phyloP scores from a whole-genome alignment of 1,140 invertebrate genomes.

The Sminthurinus signatus region DNA sequence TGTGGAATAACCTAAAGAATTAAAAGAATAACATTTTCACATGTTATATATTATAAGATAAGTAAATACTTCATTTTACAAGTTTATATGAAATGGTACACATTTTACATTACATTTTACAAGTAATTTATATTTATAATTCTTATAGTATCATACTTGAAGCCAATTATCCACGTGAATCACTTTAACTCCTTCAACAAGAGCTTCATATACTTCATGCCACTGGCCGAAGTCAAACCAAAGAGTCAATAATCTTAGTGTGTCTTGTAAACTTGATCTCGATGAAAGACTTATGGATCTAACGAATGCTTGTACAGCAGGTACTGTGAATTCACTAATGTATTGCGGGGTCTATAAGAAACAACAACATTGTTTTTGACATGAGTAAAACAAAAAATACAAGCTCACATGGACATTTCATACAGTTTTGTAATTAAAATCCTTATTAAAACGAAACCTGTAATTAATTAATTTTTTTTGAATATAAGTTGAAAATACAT shows the following conservation, averaged over 20 bases:
- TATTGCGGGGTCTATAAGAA: slow-evolving; percentile 44
- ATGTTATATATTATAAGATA: too few species aligned
- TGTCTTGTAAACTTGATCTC: slow-evolving; percentile 93
- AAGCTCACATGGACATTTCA: too few species aligned
- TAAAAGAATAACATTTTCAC: neutral
- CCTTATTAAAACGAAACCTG: too few species aligned
- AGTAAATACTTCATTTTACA: too few species aligned
- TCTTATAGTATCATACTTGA: slow-evolving; percentile 58
- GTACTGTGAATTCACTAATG: slow-evolving; percentile 76
- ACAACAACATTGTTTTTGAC: slow-evolving; percentile 3
- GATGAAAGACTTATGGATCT: slow-evolving; percentile 77
- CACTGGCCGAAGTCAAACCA: slow-evolving; percentile 96
- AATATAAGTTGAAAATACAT: too few species aligned
- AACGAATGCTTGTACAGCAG: slow-evolving; percentile 93
- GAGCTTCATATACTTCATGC: slow-evolving; percentile 85
- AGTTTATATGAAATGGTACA: too few species aligned
- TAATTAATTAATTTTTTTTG: too few species aligned
- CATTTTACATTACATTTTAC: too few species aligned
- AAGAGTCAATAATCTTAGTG: slow-evolving; percentile 79
- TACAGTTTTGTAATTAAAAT: too few species aligned
- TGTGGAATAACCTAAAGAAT: slow-evolving; percentile 81
- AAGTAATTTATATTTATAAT: neutral
- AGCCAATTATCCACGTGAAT: slow-evolving; percentile 98
- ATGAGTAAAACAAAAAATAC: neutral
- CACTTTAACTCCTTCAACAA: slow-evolving; percentile 82